phyloP scores from a whole-genome alignment of 2,797 vertebrate species.

The Myotis planiceps region DNA sequence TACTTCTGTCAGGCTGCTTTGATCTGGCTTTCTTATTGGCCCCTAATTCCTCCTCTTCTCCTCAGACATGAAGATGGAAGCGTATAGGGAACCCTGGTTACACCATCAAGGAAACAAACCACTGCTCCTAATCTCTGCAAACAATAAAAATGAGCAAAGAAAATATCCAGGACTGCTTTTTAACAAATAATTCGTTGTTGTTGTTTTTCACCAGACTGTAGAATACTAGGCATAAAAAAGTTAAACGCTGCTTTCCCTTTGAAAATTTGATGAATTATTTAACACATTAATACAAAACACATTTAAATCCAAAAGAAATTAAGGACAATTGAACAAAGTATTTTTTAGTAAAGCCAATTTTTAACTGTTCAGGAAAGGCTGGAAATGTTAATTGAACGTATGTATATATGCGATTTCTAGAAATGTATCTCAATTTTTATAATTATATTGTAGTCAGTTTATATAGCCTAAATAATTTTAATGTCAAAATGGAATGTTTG shows the following conservation, averaged over 20 bases:
- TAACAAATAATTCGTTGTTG: background rate
- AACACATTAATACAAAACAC: background rate
- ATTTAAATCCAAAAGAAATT: conserved; percentile 13
- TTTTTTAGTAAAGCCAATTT: background rate
- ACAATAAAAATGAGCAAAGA: background rate
- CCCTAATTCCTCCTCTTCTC: accelerated
- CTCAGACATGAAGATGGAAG: background rate
- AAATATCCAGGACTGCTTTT: background rate
- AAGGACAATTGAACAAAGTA: background rate
- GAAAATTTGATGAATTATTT: background rate
- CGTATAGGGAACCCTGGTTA: background rate
- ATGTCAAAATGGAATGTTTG: background rate
- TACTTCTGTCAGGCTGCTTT: background rate
- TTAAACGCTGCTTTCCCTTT: background rate
- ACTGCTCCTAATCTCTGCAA: background rate
- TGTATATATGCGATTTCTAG: background rate
- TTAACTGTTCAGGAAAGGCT: background rate
- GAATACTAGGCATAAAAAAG: background rate
- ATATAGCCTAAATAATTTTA: conserved; percentile 2
- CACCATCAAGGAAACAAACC: accelerated
- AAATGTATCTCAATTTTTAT: background rate
- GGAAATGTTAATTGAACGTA: background rate
- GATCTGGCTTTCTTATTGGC: background rate
- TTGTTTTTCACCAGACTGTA: background rate
- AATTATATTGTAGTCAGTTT: background rate